Base-by-base conservation (phyloP, 2,113 vertebrate genomes). In the Galbula dea region DNA sequence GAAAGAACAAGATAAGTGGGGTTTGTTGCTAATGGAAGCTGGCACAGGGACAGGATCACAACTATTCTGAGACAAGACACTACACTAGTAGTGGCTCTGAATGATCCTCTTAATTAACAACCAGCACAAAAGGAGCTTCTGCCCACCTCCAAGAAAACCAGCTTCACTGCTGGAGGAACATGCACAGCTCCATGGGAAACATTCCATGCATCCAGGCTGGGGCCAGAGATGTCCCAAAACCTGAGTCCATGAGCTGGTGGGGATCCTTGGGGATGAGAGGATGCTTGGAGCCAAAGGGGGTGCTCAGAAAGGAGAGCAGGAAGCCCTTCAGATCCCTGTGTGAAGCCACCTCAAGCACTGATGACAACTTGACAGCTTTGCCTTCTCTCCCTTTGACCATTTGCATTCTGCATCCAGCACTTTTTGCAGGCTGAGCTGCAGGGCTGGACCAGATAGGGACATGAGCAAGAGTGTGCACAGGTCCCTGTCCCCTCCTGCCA, bases 21-120 rank as follows among this genome's bases (percentile, higher is more conserved):
- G 95, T 96, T 97, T 96, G 95, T 96, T 96, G 95, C 96, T 97
- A 96, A 96, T 96, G 96, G 94, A 86, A 96, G 92, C 90, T 96
- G 94, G 97, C 96, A 86, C 92, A 5, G 92, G 91, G 90, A 94
- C 92, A 93, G 95, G 73, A 97, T 88, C 14, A 43, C 91, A 58
- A 77, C 95, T 85, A 43, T 95, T 93, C 90, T 84, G 62, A 89
- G 95, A 94, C 95, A 97, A 96, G 95, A 94, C 92, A 18, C 86
- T 93, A 86, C 92, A 22, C 79, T 95, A 91, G 82, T 88, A 95
- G 95, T 54, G 86, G 87, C 87, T 97, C 92, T 76, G 94, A 96
- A 84, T 91, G 95, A 95, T 84, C 93, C 81, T 76, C 96, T 96
- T 95, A 96, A 97, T 97, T 97, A 97, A 80, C 88, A 55, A 11